These are phyloP conservation scores for Tokudaia tokunoshimensis DNA, from an alignment of 2,797 vertebrate genomes.

Conservation along the genomic window DNA sequence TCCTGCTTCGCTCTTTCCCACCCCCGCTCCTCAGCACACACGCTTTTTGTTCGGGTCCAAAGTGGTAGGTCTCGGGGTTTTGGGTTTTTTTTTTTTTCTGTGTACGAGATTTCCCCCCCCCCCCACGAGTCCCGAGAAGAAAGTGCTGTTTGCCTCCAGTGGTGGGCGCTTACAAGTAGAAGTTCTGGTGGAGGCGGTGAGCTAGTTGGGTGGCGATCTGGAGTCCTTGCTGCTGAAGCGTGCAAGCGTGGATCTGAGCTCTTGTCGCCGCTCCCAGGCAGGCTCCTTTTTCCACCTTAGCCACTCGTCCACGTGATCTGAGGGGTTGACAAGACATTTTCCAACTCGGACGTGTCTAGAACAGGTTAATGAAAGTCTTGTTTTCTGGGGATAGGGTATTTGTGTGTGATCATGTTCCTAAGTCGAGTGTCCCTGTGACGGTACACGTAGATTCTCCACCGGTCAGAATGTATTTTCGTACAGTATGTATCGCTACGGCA, in stretches of 20 bases:
- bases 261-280: not conserved
- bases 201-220: conserved; percentile 28
- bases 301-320: not conserved
- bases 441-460: not conserved
- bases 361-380: conserved; percentile 43
- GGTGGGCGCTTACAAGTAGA: conserved; percentile 44
- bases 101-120: not conserved
- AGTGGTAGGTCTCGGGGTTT: conserved; percentile 47
- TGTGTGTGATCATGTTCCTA: not conserved
- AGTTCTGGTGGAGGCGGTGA: conserved; percentile 34
- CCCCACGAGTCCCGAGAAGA: conserved; percentile 9
- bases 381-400: not conserved
- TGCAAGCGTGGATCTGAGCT: conserved; percentile 36
- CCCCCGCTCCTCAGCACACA: conserved; percentile 59
- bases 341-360: conserved; percentile 50
- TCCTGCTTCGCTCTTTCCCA: conserved; percentile 73
- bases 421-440: not conserved
- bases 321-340: conserved; percentile 61
- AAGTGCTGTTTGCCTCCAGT: conserved; percentile 48
- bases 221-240: conserved; percentile 39
- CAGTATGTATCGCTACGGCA: not conserved
- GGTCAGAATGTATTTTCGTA: conserved; percentile 6
- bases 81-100: not conserved
- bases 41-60: conserved; percentile 67
- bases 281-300: conserved; percentile 16